Conservation (phyloP, 1,140 invertebrate species). For the Drosophila lini region DNA sequence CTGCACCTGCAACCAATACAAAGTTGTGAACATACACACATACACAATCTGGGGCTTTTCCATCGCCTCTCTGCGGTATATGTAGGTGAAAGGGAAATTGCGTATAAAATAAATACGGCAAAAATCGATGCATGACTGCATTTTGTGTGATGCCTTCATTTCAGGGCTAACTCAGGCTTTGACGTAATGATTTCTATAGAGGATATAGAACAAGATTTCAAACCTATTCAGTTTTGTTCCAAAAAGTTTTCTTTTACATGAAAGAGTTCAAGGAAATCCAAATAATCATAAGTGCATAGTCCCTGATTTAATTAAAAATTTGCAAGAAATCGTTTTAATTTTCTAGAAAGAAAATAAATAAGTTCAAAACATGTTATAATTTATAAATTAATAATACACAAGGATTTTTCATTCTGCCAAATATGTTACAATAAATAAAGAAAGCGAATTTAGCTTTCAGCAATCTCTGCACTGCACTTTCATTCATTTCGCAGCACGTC, state of each 20-base stretch:
- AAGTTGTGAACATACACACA: background rate
- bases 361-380: too few relatives aligned
- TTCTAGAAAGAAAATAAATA: too few relatives aligned
- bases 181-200: background rate
- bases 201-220: background rate
- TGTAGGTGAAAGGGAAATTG: slow-evolving; percentile 32
- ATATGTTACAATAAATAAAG: background rate
- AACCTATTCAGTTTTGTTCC: background rate
- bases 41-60: background rate
- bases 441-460: background rate
- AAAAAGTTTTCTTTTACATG: background rate
- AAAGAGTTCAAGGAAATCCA: background rate
- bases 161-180: slow-evolving; percentile 4
- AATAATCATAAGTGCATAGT: background rate
- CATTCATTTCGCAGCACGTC: slow-evolving; percentile 6
- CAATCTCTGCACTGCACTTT: slow-evolving; percentile 8
- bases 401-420: background rate
- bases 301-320: too few relatives aligned
- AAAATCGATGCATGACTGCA: slow-evolving; percentile 52
- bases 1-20: slow-evolving; percentile 21
- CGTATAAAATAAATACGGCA: slow-evolving; percentile 43
- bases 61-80: background rate
- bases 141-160: slow-evolving; percentile 15
- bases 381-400: background rate
- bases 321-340: too few relatives aligned